Evolutionary conservation across 2,888 invertebrate genomes (phyloP).

Genomic region (Helleia helle): DNA sequence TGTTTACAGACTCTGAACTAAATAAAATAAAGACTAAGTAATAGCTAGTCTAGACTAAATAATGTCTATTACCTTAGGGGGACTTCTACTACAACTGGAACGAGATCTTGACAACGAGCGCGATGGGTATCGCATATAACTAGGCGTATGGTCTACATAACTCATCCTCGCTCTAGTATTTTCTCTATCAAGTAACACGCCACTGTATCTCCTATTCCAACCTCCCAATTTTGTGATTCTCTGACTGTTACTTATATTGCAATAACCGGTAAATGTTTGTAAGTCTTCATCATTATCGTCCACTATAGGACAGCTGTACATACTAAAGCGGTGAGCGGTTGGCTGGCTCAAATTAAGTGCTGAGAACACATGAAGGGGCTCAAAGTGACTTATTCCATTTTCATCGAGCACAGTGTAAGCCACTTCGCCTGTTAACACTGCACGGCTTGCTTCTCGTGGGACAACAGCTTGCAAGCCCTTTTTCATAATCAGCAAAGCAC

Average conservation of each 20-base stretch:
- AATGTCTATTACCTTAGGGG: slow-evolving; percentile 54
- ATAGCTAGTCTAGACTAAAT: not conserved
- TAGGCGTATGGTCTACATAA: slow-evolving; percentile 71
- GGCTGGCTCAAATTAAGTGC: slow-evolving; percentile 79
- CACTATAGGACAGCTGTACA: slow-evolving; percentile 77
- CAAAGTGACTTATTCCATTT: slow-evolving; percentile 82
- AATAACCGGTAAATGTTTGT: slow-evolving; percentile 58
- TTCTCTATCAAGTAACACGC: slow-evolving; percentile 55
- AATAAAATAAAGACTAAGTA: too few species aligned
- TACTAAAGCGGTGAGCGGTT: slow-evolving; percentile 77
- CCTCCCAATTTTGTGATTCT: slow-evolving; percentile 63
- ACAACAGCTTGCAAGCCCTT: slow-evolving; percentile 83
- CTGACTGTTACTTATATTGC: slow-evolving; percentile 62
- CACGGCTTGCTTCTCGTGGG: slow-evolving; percentile 82
- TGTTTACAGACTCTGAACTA: too few species aligned
- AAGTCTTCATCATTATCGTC: slow-evolving; percentile 67
- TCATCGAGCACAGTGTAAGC: slow-evolving; percentile 86
- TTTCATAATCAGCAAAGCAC: slow-evolving; percentile 81
- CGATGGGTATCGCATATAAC: slow-evolving; percentile 68
- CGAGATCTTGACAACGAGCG: slow-evolving; percentile 58
- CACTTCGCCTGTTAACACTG: slow-evolving; percentile 82
- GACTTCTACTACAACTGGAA: slow-evolving; percentile 63
- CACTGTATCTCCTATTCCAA: slow-evolving; percentile 53
- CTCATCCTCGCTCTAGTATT: slow-evolving; percentile 54
- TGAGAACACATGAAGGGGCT: slow-evolving; percentile 82